Evolutionary conservation across 2,888 invertebrate species (phyloP), one percentile per base, ranked within the genome.

Genomic region (Furcula furcula): DNA sequence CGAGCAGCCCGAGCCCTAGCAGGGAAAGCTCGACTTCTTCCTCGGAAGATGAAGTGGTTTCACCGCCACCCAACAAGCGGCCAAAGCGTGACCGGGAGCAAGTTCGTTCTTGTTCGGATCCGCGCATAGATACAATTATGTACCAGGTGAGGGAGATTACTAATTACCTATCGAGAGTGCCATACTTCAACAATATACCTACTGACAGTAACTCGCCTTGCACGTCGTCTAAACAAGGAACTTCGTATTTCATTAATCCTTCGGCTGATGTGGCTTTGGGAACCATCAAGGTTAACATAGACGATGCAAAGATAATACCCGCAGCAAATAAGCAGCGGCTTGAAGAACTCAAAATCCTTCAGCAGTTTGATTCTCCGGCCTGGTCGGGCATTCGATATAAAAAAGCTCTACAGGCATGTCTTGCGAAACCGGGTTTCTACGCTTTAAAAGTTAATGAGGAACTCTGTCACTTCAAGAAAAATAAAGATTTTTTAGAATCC

Each of bases 371-470:
- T 13, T 11, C 29, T 10, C 31, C 20, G 1, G 29, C 36, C 0
- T 52, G 47, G 42, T 39, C 40, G 5, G 39, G 39, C 0, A 36
- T 49, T 25, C 6, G 38, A 0, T 55, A 50, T 7, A 48, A 46
- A 14, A 36, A 33, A 22, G 22, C 38, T 0, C 16, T 55, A 5
- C 40, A 40, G 10, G 13, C 38, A n/a, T 33, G 29, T 18, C 6
- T 40, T 2, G 47, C 51, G 0, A 30, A 21, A 0, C 51, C 53
- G 2, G 51, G 48, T 3, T 50, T 53, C 36, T 9, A 30, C 2
- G 35, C 25, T 7, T 21, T 50, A n/a, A 46, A 46, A 26, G 10
- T 39, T 0, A 55, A 55, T 50, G 45, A 52, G 1, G 43, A 55
- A 7, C 14, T 50, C 0, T 48, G 45, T 13, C 44, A 48, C 13